Evolutionary conservation across 2,113 vertebrate genomes (phyloP).

Genomic region (Aspiorhynchus laticeps): DNA sequence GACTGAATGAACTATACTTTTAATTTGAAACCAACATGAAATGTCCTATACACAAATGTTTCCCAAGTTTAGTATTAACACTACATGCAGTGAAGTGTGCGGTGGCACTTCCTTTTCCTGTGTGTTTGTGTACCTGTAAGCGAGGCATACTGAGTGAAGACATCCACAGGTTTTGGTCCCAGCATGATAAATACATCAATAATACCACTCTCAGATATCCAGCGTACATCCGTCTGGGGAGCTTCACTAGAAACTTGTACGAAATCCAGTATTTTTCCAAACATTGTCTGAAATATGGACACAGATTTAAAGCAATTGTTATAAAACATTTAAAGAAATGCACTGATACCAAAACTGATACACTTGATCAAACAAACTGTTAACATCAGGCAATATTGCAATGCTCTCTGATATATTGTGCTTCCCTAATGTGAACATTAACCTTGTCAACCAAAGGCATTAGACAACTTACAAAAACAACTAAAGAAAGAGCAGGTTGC

Average conservation of each 20-base stretch:
- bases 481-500: not conserved
- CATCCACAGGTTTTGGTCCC: slow-evolving; percentile 78
- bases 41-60: not conserved
- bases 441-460: not conserved
- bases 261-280: slow-evolving; percentile 90
- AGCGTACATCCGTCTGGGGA: slow-evolving; percentile 89
- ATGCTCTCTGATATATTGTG: not conserved
- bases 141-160: slow-evolving; percentile 86
- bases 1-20: not conserved
- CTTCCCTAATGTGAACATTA: not conserved
- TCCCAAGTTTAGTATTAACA: not conserved
- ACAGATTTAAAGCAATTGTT: not conserved
- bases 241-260: slow-evolving; percentile 88
- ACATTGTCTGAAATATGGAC: slow-evolving; percentile 78
- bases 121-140: slow-evolving; percentile 78
- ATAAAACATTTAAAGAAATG: not conserved
- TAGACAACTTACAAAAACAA: not conserved
- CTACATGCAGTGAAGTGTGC: not conserved
- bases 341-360: not conserved
- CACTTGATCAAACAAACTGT: not conserved
- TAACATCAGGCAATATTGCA: not conserved
- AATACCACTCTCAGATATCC: slow-evolving; percentile 94
- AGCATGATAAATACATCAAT: slow-evolving; percentile 89
- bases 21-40: not conserved
- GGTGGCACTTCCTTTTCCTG: not conserved